Conservation (phyloP, 2,797 vertebrate species). For the Alfaro cultratus region DNA sequence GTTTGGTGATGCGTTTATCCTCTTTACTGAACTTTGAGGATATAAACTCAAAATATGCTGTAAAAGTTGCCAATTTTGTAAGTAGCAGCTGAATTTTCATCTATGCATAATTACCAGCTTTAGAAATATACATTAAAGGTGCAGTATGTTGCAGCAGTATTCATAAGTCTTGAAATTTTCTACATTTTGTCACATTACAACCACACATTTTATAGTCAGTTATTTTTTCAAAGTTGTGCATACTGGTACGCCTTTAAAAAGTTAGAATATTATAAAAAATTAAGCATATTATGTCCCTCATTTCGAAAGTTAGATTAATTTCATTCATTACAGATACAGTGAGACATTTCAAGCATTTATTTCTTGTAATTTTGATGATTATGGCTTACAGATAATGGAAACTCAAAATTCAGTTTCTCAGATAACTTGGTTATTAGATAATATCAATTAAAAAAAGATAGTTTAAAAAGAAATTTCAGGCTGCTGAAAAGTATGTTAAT, state of each 20-base stretch:
- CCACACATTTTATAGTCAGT: neutral
- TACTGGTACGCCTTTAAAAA: neutral
- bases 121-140: neutral
- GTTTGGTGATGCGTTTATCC: neutral
- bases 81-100: conserved; percentile 36
- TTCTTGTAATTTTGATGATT: neutral
- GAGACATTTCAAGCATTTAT: neutral
- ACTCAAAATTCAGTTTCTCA: neutral
- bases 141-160: neutral
- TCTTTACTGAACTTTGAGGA: conserved; percentile 14
- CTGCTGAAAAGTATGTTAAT: neutral
- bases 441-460: neutral
- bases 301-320: neutral
- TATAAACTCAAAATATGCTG: conserved; percentile 21
- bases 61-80: conserved; percentile 27
- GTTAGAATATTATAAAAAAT: neutral
- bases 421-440: neutral
- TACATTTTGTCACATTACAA: neutral
- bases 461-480: neutral
- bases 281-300: neutral
- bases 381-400: neutral
- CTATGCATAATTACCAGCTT: neutral
- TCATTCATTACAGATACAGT: neutral
- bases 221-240: neutral
- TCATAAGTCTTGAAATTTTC: neutral